These are phyloP conservation scores for Drosophila nigritarsus DNA, from an alignment of 2,888 invertebrate species.

Conservation along the genomic window DNA sequence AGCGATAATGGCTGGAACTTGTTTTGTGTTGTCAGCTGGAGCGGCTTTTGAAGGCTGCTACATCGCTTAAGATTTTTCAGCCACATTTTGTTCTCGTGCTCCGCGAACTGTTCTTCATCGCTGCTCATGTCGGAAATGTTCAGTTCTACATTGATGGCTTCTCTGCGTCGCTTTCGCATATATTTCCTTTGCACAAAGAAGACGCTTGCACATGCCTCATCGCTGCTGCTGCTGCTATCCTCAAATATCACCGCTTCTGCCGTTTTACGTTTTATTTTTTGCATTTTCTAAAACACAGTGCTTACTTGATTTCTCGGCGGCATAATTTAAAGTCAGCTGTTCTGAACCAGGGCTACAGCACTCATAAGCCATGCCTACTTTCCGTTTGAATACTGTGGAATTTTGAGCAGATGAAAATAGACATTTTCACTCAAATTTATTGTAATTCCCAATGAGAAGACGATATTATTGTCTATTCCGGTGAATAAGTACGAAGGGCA, in stretches of 20 bases:
- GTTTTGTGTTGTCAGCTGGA: slow-evolving; percentile 13
- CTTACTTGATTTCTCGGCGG: slow-evolving; percentile 15
- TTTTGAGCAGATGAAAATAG: neutral
- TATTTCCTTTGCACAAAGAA: slow-evolving; percentile 12
- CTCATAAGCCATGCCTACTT: neutral
- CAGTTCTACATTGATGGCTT: neutral
- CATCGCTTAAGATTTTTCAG: neutral
- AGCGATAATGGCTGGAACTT: slow-evolving; percentile 37
- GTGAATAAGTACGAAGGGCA: neutral
- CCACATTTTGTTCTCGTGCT: slow-evolving; percentile 19
- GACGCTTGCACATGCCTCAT: neutral
- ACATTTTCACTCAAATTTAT: neutral
- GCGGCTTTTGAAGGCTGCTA: slow-evolving; percentile 1
- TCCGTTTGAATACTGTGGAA: neutral
- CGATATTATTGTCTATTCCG: neutral
- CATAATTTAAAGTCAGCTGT: slow-evolving; percentile 45
- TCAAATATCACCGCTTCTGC: neutral
- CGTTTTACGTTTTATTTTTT: slow-evolving; percentile 32
- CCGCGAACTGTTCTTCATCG: slow-evolving; percentile 22
- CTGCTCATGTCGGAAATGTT: slow-evolving; percentile 43
- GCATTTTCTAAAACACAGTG: slow-evolving; percentile 23
- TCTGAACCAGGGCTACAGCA: slow-evolving; percentile 35
- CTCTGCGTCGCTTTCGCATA: neutral
- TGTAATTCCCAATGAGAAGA: neutral
- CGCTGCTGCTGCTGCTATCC: slow-evolving; percentile 28